Evolutionary conservation across 2,113 vertebrate species (phyloP), one percentile per base, ranked within the genome.

Genomic region (Takifugu bimaculatus): DNA sequence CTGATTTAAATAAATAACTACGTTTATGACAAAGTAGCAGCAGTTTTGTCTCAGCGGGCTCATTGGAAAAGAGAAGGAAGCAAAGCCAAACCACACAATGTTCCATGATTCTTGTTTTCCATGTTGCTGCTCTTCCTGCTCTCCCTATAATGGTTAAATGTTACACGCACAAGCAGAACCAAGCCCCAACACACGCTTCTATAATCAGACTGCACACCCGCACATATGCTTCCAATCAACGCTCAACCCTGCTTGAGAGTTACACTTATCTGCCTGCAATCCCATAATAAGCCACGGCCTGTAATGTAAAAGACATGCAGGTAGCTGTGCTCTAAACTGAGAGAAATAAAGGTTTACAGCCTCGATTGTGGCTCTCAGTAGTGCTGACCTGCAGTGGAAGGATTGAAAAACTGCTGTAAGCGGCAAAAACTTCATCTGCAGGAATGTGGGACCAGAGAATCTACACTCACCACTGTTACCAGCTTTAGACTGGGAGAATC

Each of bases 171-270:
- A 63, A 68, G 70, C 70, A 65, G 14, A 57, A 66, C 62, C 65
- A 52, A 47, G 70, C 50, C 68, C 75, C 68, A 55, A 20, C 76
- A 77, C 72, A 72, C 65, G 70, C 69, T 72, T 66, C 71, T 70
- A 68, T 72, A 82, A 80, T 51, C 70, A 55, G 70, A 15, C 50
- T 26, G 32, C 75, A 63, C 7, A 65, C 71, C 43, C 32, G 57
- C 78, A 81, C 89, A 90, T 84, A 68, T 90, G 89, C 83, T 84
- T 83, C 78, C 76, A 87, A 74, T 90, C 87, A 87, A 59, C 64
- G 64, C 57, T 58, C 52, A 68, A 32, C 68, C 67, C 65, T 70
- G 66, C 49, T 39, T 29, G 50, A 67, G 54, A 58, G 75, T 75
- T 69, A 76, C 78, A 65, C 84, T 79, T 75, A 84, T 64, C 32